Evolutionary conservation across 2,797 vertebrate species (phyloP).

Genomic region (Chaunax sp.): DNA sequence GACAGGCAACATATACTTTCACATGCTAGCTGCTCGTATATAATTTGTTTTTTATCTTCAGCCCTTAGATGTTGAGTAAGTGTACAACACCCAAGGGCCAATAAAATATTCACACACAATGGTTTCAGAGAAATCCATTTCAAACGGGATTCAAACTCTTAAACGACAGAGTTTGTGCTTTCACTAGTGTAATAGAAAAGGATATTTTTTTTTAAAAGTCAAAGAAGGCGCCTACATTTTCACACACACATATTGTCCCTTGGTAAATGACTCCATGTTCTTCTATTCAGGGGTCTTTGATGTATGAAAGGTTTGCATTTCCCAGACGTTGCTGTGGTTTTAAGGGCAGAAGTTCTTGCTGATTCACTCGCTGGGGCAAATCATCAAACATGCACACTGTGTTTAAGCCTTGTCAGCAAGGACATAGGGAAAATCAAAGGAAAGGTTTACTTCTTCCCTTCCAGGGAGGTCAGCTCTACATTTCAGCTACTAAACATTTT

Average conservation of each 20-base stretch:
- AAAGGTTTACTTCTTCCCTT: background rate
- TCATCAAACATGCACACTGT: constrained; percentile 9
- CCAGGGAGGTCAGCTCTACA: background rate
- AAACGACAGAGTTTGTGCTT: background rate
- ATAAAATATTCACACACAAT: constrained; percentile 25
- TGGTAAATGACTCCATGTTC: too few species aligned
- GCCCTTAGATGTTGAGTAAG: constrained; percentile 31
- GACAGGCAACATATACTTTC: constrained; percentile 39
- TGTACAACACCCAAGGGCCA: background rate
- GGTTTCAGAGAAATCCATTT: constrained; percentile 4
- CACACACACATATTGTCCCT: background rate
- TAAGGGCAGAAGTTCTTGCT: constrained; percentile 27
- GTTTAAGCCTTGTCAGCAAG: constrained; percentile 32
- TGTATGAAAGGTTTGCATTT: background rate
- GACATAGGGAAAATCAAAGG: background rate
- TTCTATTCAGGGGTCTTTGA: too few species aligned
- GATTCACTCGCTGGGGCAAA: constrained; percentile 24
- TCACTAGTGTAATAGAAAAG: background rate
- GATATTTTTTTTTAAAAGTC: background rate
- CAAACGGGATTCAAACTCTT: background rate
- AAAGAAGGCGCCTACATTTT: background rate
- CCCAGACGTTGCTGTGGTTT: constrained; percentile 9
- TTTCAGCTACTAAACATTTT: background rate
- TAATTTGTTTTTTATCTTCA: constrained; percentile 39
- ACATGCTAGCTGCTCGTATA: constrained; percentile 20